Percentiles rank a stretch among this genome's conserved stretches.
Conservation (phyloP, 2,113 vertebrate genomes). For the Patagioenas fasciata region DNA sequence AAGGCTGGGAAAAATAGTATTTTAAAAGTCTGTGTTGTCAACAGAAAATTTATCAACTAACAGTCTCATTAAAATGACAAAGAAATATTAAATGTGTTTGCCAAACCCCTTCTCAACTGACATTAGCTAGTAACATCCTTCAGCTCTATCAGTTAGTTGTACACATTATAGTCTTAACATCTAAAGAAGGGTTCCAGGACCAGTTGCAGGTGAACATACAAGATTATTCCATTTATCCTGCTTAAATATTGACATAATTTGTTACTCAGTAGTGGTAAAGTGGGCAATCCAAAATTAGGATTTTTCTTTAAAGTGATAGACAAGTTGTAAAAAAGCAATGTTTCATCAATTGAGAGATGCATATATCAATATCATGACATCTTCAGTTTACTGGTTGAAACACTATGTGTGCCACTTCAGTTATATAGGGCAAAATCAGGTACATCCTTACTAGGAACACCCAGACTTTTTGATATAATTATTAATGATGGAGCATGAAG, state of each 20-base stretch:
- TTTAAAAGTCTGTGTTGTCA: background rate
- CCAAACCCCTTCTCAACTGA: background rate
- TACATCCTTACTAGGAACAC: conserved; percentile 34
- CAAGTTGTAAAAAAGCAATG: background rate
- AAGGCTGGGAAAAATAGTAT: background rate
- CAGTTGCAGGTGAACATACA: background rate
- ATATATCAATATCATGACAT: background rate
- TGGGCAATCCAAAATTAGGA: background rate
- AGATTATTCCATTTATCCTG: background rate
- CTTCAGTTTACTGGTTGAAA: conserved; percentile 12
- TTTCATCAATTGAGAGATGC: background rate
- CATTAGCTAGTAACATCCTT: background rate
- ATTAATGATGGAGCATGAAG: conserved; percentile 46
- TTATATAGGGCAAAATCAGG: conserved; percentile 49
- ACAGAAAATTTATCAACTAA: background rate
- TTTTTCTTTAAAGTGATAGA: background rate
- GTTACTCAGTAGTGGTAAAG: background rate
- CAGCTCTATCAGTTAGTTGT: background rate
- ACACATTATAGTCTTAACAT: background rate
- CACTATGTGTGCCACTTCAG: conserved; percentile 41
- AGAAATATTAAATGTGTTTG: background rate
- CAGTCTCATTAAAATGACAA: background rate
- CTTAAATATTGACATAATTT: background rate
- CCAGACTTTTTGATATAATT: conserved; percentile 42
- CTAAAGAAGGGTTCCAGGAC: background rate